Evolutionary conservation across 2,797 vertebrate species (phyloP), one percentile per base, ranked within the genome.

Genomic region (Poecilia picta): DNA sequence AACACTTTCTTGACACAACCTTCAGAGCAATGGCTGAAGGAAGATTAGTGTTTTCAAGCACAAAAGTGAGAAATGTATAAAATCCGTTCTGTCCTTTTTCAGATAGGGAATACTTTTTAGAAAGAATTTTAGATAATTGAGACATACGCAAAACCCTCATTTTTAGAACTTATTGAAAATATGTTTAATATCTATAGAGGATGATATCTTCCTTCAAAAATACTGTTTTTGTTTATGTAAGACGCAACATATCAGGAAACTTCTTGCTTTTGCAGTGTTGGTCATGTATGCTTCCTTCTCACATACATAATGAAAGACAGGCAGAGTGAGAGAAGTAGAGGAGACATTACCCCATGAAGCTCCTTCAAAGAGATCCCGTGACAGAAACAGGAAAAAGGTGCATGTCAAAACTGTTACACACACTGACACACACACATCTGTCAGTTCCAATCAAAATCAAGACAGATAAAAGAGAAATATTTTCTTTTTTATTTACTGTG

Each of bases 261-360:
- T 3, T 75, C 83, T 92, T 90, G 90, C 82, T 88, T 88, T 89
- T 90, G 90, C 87, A 87, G 82, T 83, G 85, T 59, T 41, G 76
- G 76, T 46, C 73, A 75, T 85, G 89, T 88, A 79, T 89, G 88
- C 87, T 83, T 80, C 47, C 74, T n/a, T 82, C 18, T 79, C 74
- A 83, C 89, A 88, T 71, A 84, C 82, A 88, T 45, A 71, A 81
- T 85, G 84, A 90, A 85, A 92, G 85, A 95, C 83, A 92, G 86
- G 91, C 94, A 93, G 55, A 74, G 80, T 79, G 88, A 89, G 82
- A 87, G 79, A 95, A 91, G 94, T 91, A 93, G 94, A 95, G 92
- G 94, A 96, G 93, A 89, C 94, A 97, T 98, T 98, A 99, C 98
- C 98, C 98, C 97, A 97, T 97, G 96, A 99, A 96, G 97, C 98